Evolutionary conservation across 2,113 vertebrate genomes (phyloP).

Genomic region (Phocoena phocoena): DNA sequence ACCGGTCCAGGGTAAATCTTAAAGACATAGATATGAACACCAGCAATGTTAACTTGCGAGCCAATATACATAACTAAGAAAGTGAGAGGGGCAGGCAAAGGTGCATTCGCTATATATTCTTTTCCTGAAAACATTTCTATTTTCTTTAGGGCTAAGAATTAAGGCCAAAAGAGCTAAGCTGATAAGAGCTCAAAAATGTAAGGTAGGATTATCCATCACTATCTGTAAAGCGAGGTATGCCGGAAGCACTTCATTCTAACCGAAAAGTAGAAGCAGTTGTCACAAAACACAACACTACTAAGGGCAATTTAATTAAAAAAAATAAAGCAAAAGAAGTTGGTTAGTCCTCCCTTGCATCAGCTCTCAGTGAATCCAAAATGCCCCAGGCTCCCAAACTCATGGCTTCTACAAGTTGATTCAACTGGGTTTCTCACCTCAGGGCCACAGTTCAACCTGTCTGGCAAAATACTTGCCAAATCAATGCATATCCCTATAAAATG

Average conservation of each 20-base stretch:
- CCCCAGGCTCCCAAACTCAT: not conserved
- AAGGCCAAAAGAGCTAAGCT: not conserved
- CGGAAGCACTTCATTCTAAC: not conserved
- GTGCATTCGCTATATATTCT: not conserved
- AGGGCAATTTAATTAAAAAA: not conserved
- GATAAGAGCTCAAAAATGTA: not conserved
- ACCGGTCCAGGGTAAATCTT: not conserved
- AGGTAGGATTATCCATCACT: not conserved
- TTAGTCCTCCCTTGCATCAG: not conserved
- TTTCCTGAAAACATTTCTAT: not conserved
- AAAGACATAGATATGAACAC: not conserved
- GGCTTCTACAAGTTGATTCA: not conserved
- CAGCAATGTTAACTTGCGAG: not conserved
- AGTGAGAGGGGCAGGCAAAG: not conserved
- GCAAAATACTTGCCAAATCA: not conserved
- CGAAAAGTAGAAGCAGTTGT: not conserved
- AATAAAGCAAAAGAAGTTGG: not conserved
- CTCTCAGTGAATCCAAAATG: not conserved
- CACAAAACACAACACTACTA: not conserved
- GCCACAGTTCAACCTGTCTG: not conserved
- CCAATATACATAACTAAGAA: not conserved
- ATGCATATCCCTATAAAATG: not conserved
- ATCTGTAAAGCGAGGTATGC: not conserved
- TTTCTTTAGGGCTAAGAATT: not conserved
- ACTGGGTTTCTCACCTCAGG: not conserved